phyloP scores from a whole-genome alignment of 2,797 vertebrate species.

The Paramormyrops hopkinsi region DNA sequence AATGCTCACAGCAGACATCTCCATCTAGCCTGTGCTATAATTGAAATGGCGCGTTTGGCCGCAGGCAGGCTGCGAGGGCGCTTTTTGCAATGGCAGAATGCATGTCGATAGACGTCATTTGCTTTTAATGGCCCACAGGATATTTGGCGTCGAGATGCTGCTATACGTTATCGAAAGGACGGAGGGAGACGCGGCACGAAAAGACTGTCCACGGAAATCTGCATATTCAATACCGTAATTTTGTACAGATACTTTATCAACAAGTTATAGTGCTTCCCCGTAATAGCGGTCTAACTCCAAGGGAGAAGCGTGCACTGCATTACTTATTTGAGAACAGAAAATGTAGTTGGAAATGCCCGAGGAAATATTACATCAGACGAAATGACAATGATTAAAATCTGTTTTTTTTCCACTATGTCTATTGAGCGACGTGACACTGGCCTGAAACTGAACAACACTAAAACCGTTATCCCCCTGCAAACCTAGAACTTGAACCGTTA shows the following conservation, averaged over 20 bases:
- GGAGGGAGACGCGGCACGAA: conserved; percentile 13
- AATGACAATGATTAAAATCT: conserved; percentile 90
- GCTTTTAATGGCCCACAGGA: conserved; percentile 61
- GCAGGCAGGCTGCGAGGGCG: conserved; percentile 53
- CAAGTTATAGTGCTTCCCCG: conserved; percentile 53
- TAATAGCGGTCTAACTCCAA: conserved; percentile 55
- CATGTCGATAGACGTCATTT: conserved; percentile 71
- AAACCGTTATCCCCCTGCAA: conserved; percentile 34
- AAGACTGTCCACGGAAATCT: conserved; percentile 18
- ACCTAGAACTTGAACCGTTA: conserved; percentile 38
- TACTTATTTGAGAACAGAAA: conserved; percentile 76
- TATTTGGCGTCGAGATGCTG: conserved; percentile 58
- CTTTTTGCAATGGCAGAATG: conserved; percentile 57
- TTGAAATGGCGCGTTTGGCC: conserved; percentile 78
- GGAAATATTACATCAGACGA: conserved; percentile 88
- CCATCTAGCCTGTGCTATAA: conserved; percentile 62
- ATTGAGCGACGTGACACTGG: conserved; percentile 53
- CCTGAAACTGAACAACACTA: conserved; percentile 39
- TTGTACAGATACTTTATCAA: conserved; percentile 44
- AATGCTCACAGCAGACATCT: conserved; percentile 48
- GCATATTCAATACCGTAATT: conserved; percentile 21
- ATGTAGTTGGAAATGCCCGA: conserved; percentile 76
- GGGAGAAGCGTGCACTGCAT: conserved; percentile 72
- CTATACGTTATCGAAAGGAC: conserved; percentile 40
- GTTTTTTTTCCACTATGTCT: conserved; percentile 48